These are phyloP conservation scores for Diadophis punctatus DNA, from an alignment of 2,113 vertebrate species.

Conservation along the genomic window DNA sequence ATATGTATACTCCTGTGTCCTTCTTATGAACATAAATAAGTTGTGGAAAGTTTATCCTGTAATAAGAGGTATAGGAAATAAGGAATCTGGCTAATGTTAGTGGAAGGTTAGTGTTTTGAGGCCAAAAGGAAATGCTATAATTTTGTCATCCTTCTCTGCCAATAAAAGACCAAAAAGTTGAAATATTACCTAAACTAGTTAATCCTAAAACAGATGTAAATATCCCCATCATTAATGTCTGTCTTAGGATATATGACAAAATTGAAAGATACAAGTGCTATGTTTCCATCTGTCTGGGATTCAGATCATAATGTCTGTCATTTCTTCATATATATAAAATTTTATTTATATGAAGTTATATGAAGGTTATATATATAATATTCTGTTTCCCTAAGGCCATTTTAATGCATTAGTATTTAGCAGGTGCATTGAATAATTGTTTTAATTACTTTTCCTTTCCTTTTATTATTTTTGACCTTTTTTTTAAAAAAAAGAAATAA, in stretches of 20 bases:
- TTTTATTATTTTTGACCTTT: constrained; percentile 25
- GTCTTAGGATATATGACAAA: neutral
- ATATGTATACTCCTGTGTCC: neutral
- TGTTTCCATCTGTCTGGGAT: neutral
- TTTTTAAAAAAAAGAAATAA: constrained; percentile 2
- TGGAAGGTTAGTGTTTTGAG: neutral
- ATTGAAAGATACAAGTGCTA: neutral
- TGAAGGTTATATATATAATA: too few species aligned
- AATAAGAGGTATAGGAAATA: neutral
- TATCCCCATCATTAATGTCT: neutral
- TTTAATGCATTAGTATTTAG: neutral
- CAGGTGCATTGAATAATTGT: constrained; percentile 20
- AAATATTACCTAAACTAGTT: neutral
- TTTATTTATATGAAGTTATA: too few species aligned
- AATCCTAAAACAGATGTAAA: neutral
- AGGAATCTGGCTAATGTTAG: neutral
- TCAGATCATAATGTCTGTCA: too few species aligned
- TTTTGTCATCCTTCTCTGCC: neutral
- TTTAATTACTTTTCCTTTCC: constrained; percentile 1
- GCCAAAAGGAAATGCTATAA: neutral
- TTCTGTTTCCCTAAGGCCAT: neutral
- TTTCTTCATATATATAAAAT: too few species aligned
- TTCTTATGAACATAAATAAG: neutral
- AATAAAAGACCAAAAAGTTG: neutral
- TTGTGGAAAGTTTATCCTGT: neutral